Evolutionary conservation across 2,888 invertebrate genomes (phyloP).

Genomic region (Agonopterix heracliana): DNA sequence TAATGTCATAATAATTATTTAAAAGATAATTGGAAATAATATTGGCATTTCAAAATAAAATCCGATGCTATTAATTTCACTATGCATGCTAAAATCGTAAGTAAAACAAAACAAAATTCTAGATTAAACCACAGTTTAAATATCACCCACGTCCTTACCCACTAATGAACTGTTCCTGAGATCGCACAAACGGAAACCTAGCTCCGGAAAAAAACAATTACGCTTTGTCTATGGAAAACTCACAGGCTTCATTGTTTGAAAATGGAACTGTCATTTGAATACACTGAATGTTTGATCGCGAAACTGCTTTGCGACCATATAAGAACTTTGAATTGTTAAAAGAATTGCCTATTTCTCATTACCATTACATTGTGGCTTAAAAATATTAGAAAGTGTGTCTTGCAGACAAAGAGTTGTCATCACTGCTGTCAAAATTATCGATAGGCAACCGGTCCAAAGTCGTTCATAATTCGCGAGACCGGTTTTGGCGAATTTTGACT

Average conservation of each 20-base stretch:
- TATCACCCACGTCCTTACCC: not conserved
- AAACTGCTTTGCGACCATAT: not conserved
- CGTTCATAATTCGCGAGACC: constrained; percentile 26
- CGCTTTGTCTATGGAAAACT: constrained; percentile 26
- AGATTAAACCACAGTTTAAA: not conserved
- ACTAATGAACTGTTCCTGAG: constrained; percentile 22
- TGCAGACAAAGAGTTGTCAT: constrained; percentile 16
- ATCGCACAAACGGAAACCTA: constrained; percentile 20
- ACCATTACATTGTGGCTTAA: not conserved
- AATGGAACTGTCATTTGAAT: constrained; percentile 15
- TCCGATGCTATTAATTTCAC: too few species aligned
- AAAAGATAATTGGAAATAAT: too few species aligned
- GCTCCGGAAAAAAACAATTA: constrained; percentile 27
- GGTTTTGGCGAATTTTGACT: constrained; percentile 25
- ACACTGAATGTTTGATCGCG: constrained; percentile 14
- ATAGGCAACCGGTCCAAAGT: constrained; percentile 13
- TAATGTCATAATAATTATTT: too few species aligned
- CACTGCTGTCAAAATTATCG: constrained; percentile 20
- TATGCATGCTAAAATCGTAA: too few species aligned
- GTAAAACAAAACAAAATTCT: not conserved
- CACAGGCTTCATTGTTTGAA: constrained; percentile 17
- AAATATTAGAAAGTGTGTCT: constrained; percentile 18
- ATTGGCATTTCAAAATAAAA: too few species aligned
- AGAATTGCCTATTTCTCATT: not conserved
- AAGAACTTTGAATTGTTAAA: not conserved